Evolutionary conservation across 2,888 invertebrate species (phyloP).

Genomic region (Anagyrus pseudococci): DNA sequence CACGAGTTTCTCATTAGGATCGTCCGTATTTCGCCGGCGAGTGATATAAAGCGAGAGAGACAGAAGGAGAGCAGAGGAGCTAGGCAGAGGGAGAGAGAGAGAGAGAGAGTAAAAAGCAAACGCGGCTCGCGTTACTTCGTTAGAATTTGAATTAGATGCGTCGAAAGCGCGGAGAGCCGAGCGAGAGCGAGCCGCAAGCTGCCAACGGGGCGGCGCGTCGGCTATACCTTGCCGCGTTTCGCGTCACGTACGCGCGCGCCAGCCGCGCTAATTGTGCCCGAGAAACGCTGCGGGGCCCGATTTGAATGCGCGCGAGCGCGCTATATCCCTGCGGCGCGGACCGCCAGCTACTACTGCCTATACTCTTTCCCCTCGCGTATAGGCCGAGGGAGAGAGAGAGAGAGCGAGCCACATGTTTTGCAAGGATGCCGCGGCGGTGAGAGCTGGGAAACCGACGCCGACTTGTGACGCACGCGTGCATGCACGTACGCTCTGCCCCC

Average conservation of each 20-base stretch:
- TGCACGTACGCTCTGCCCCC: neutral
- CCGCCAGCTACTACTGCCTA: too few relatives aligned
- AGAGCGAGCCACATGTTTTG: neutral
- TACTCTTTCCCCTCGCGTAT: too few relatives aligned
- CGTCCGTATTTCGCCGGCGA: conserved; percentile 32
- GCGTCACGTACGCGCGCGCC: neutral
- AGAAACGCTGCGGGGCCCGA: conserved; percentile 7
- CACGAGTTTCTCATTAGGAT: conserved; percentile 53
- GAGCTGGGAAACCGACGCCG: neutral
- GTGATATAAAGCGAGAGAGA: conserved; percentile 17
- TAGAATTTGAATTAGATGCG: conserved; percentile 30
- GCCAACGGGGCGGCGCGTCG: too few relatives aligned
- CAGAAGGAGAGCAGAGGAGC: neutral
- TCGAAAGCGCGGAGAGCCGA: neutral
- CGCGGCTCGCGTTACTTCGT: conserved; percentile 3
- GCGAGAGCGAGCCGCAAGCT: conserved; percentile 1
- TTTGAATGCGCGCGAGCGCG: conserved; percentile 23
- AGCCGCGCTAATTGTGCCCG: conserved; percentile 26
- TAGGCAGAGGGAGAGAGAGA: neutral
- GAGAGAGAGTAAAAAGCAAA: conserved; percentile 14
- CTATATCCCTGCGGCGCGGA: neutral
- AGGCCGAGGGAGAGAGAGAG: too few relatives aligned
- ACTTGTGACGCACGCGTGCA: too few relatives aligned
- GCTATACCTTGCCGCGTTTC: neutral
- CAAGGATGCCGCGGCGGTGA: neutral